A percentile compares a stretch with the other conserved stretches of the same genome.
Conservation (phyloP, 2,888 invertebrate genomes). For the Scotopteryx bipunctaria region DNA sequence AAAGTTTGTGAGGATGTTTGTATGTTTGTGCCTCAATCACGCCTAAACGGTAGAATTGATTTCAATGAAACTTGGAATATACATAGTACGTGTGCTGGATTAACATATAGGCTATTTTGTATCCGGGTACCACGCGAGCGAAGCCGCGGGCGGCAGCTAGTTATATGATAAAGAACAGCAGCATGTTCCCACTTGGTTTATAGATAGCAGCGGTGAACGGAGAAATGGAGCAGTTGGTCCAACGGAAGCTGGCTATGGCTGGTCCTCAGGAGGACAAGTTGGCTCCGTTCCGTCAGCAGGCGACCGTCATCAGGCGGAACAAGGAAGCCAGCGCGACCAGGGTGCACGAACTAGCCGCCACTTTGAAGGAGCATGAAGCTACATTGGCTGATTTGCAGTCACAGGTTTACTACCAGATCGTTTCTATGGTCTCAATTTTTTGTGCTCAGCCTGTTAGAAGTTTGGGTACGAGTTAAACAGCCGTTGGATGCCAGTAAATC, state of each 20-base stretch:
- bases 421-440: background rate
- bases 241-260: conserved; percentile 86
- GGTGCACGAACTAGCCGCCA: conserved; percentile 86
- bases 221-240: conserved; percentile 88
- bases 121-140: too few species aligned
- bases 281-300: conserved; percentile 93
- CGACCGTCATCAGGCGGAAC: conserved; percentile 90
- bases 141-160: too few species aligned
- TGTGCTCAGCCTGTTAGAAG: too few species aligned
- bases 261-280: conserved; percentile 89
- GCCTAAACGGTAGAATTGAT: too few species aligned
- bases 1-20: too few species aligned
- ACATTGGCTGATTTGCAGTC: conserved; percentile 83
- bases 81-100: too few species aligned
- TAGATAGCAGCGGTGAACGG: conserved; percentile 78
- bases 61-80: too few species aligned
- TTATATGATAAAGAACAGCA: too few species aligned
- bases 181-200: background rate
- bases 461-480: background rate
- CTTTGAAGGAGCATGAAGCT: conserved; percentile 84
- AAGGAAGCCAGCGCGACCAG: conserved; percentile 89
- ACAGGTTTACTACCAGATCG: conserved; percentile 62
- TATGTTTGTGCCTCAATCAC: too few species aligned
- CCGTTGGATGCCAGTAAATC: too few species aligned
- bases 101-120: too few species aligned